Evolutionary conservation across 1,140 invertebrate genomes (phyloP).

Genomic region (Oscheius sp.): DNA sequence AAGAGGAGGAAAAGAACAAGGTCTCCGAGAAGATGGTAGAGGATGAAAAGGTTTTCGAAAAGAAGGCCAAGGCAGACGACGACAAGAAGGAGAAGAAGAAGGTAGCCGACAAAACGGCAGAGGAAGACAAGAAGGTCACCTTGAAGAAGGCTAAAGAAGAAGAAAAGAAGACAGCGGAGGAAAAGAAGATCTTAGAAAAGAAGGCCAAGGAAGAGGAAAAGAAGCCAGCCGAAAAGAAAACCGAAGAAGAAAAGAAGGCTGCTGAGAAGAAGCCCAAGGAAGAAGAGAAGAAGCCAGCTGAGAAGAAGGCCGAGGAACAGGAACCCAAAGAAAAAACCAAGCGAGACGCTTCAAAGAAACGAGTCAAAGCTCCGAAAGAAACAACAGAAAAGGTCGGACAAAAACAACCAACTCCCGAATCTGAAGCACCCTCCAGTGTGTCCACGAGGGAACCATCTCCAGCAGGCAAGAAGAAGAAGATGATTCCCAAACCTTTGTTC

Average conservation of each 20-base stretch:
- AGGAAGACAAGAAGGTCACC: conserved; percentile 4
- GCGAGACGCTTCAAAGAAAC: neutral
- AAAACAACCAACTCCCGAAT: neutral
- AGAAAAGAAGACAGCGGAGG: neutral
- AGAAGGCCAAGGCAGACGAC: neutral
- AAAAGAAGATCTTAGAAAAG: no score
- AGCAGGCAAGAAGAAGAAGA: conserved; percentile 29
- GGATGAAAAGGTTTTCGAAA: neutral
- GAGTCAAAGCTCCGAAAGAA: neutral
- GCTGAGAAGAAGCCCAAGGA: neutral
- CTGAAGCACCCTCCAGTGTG: neutral
- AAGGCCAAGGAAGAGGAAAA: neutral
- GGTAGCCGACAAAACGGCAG: neutral
- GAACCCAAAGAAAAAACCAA: neutral
- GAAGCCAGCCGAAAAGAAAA: neutral
- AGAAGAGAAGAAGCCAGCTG: neutral
- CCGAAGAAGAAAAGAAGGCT: neutral
- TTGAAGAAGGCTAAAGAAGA: conserved; percentile 10
- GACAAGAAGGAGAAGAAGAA: conserved; percentile 18
- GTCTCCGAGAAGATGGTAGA: neutral
- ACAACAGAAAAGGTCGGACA: neutral
- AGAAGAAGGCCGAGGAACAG: neutral
- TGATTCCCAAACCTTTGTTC: conserved; percentile 41
- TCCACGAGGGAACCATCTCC: conserved; percentile 19
- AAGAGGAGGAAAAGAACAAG: conserved; percentile 11